These are phyloP conservation scores for Dromiciops gliroides DNA, from an alignment of 2,113 vertebrate genomes.

Conservation along the genomic window DNA sequence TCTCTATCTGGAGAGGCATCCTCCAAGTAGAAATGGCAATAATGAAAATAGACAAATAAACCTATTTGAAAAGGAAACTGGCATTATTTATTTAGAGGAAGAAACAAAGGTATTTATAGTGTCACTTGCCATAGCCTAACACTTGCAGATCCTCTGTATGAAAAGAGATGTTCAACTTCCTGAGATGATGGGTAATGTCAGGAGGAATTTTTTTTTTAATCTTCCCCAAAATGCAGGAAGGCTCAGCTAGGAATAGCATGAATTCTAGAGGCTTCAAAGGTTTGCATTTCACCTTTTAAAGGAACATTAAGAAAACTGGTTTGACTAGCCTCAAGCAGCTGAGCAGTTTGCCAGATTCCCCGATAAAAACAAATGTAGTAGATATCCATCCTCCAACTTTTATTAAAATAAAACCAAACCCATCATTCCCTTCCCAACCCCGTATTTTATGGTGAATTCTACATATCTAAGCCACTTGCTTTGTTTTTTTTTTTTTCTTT, in stretches of 20 bases:
- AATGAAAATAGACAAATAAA: constrained; percentile 64
- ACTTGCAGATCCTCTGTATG: constrained; percentile 72
- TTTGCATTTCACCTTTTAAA: constrained; percentile 71
- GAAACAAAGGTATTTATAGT: constrained; percentile 72
- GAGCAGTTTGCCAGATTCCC: neutral
- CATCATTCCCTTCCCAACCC: rapidly evolving
- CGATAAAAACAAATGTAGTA: neutral
- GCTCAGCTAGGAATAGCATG: constrained; percentile 76
- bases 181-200: constrained; percentile 45
- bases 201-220: constrained; percentile 65
- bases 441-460: constrained; percentile 55
- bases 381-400: neutral
- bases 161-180: constrained; percentile 66
- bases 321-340: constrained; percentile 46
- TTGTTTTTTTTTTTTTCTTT: constrained; percentile 43
- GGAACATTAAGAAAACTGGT: constrained; percentile 50
- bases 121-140: constrained; percentile 65
- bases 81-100: constrained; percentile 72
- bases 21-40: constrained; percentile 55
- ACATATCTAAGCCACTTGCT: neutral
- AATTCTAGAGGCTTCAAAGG: constrained; percentile 69
- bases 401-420: neutral
- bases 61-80: constrained; percentile 72
- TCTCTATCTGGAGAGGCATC: constrained; percentile 64
- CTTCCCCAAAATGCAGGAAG: constrained; percentile 78